phyloP scores from a whole-genome alignment of 2,797 vertebrate species.

The Acridotheres tristis region DNA sequence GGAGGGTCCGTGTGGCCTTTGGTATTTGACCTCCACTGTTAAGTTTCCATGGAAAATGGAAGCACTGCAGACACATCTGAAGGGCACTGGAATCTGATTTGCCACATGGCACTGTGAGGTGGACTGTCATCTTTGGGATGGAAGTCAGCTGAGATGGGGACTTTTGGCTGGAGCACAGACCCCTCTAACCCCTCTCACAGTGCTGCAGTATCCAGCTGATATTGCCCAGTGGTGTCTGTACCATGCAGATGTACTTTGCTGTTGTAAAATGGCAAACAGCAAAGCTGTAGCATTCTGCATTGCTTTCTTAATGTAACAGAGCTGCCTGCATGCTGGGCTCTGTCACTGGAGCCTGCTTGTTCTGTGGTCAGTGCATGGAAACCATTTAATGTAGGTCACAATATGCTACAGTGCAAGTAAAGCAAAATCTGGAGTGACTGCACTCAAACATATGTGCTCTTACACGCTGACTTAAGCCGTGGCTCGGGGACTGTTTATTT shows the following conservation, averaged over 20 bases:
- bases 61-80: not conserved
- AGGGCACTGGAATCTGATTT: not conserved
- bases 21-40: not conserved
- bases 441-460: not conserved
- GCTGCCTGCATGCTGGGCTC: not conserved
- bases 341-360: not conserved
- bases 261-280: not conserved
- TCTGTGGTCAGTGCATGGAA: not conserved
- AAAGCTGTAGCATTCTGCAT: not conserved
- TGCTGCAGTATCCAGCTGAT: not conserved
- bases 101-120: not conserved
- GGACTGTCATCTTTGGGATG: not conserved
- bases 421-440: slow-evolving; percentile 20
- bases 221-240: not conserved
- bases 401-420: not conserved
- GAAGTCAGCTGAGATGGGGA: not conserved
- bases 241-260: not conserved
- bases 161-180: not conserved
- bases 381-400: slow-evolving; percentile 26
- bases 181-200: not conserved
- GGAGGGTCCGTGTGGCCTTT: not conserved
- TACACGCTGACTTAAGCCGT: not conserved
- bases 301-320: not conserved
- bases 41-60: not conserved
- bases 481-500: not conserved